Percentiles rank a stretch among this genome's conserved stretches.
Conservation (phyloP, 2,888 invertebrate species). For the Phengaris arion region DNA sequence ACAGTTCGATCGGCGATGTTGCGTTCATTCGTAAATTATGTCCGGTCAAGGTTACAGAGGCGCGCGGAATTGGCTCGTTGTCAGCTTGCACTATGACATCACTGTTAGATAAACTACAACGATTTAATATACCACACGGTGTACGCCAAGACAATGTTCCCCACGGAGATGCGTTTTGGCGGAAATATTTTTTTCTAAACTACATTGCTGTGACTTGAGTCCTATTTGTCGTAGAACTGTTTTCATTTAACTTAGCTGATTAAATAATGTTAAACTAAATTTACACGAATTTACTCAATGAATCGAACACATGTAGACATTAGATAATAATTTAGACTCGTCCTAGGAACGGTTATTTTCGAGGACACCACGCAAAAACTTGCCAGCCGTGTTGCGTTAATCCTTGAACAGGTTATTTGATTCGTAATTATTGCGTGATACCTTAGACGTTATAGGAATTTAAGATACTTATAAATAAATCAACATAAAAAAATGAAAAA, state of each 20-base stretch:
- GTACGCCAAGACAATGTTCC: not conserved
- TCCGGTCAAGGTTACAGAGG: constrained; percentile 72
- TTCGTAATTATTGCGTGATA: constrained; percentile 13
- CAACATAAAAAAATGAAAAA: not conserved
- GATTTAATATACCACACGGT: not conserved
- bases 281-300: not conserved
- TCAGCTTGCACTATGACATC: constrained; percentile 44
- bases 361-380: constrained; percentile 24
- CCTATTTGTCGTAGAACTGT: not conserved
- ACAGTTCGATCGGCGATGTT: not conserved
- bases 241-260: not conserved
- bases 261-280: not conserved
- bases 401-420: constrained; percentile 20
- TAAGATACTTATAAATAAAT: not conserved
- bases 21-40: constrained; percentile 37
- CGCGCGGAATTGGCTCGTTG: constrained; percentile 63
- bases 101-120: constrained; percentile 1
- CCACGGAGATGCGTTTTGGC: not conserved
- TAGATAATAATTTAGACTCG: not conserved
- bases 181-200: not conserved
- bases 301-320: not conserved
- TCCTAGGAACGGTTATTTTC: constrained; percentile 10
- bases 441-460: not conserved
- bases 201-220: not conserved
- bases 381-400: constrained; percentile 16